phyloP scores from a whole-genome alignment of 2,888 invertebrate genomes.

The Saturnia pavonia region DNA sequence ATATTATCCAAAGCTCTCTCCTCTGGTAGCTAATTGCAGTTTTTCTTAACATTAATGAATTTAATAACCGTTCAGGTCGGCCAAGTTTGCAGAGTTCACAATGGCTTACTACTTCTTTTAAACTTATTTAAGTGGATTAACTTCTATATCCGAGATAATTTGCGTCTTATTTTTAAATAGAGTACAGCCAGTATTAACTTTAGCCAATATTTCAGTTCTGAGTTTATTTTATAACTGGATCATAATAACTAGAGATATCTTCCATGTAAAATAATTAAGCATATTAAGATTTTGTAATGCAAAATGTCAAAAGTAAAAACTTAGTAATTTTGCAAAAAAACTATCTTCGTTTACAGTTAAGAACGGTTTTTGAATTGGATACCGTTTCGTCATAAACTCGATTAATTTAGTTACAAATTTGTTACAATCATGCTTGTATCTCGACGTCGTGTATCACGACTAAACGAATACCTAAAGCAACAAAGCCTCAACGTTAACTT shows the following conservation, averaged over 20 bases:
- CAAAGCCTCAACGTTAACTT: constrained; percentile 6
- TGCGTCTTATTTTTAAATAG: not conserved
- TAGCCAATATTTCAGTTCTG: not conserved
- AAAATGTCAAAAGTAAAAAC: not conserved
- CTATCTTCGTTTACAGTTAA: not conserved
- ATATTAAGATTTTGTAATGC: no score
- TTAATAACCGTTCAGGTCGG: constrained; percentile 45
- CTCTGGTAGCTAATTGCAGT: constrained; percentile 46
- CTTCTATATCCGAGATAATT: constrained; percentile 33
- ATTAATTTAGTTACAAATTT: no score
- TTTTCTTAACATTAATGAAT: constrained; percentile 48
- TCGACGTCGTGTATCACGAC: not conserved
- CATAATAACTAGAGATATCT: no score
- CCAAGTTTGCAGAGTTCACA: constrained; percentile 41
- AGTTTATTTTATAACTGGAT: no score
- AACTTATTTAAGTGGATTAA: constrained; percentile 45
- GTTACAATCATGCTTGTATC: not conserved
- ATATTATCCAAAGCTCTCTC: constrained; percentile 38
- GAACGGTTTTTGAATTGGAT: not conserved
- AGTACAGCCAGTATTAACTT: not conserved
- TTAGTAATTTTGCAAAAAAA: not conserved
- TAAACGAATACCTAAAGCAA: not conserved
- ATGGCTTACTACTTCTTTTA: constrained; percentile 41
- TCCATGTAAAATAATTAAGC: no score
- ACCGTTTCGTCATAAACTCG: not conserved